Conservation (phyloP, 2,113 vertebrate genomes). For the Opisthocomus hoazin region DNA sequence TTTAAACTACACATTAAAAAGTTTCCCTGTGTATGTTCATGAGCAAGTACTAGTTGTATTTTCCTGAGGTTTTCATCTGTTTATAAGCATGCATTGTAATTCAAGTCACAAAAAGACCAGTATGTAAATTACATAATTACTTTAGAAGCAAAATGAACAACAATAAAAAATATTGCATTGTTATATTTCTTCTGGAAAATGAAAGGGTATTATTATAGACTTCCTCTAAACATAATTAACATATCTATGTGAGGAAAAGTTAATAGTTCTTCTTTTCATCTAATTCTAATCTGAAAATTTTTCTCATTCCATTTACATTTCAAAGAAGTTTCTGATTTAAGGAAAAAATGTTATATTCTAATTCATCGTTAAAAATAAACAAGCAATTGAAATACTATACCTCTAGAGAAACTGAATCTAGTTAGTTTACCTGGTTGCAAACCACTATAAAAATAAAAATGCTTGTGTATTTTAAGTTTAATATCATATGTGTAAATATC, state of each 20-base stretch:
- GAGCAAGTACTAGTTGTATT: background rate
- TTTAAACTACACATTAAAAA: background rate
- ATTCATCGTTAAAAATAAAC: background rate
- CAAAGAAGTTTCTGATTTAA: background rate
- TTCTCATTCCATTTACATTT: background rate
- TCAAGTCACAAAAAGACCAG: constrained; percentile 26
- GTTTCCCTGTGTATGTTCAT: background rate
- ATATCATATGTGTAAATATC: background rate
- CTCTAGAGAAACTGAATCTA: background rate
- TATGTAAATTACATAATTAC: constrained; percentile 17
- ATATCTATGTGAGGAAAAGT: constrained; percentile 1
- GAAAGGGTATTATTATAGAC: background rate
- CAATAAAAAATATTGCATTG: background rate
- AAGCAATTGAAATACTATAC: background rate
- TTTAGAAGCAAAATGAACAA: constrained; percentile 1
- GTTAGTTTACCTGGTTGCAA: background rate
- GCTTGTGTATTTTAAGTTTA: background rate
- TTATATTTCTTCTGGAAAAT: constrained; percentile 2
- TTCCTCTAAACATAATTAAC: constrained; percentile 3
- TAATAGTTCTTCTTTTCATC: background rate
- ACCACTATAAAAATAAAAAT: background rate
- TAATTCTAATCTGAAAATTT: background rate
- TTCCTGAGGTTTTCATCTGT: background rate
- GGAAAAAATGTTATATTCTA: background rate
- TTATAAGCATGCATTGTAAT: background rate